These are phyloP conservation scores for Taphrorychus bicolor DNA, from an alignment of 2,888 invertebrate genomes.

Conservation along the genomic window DNA sequence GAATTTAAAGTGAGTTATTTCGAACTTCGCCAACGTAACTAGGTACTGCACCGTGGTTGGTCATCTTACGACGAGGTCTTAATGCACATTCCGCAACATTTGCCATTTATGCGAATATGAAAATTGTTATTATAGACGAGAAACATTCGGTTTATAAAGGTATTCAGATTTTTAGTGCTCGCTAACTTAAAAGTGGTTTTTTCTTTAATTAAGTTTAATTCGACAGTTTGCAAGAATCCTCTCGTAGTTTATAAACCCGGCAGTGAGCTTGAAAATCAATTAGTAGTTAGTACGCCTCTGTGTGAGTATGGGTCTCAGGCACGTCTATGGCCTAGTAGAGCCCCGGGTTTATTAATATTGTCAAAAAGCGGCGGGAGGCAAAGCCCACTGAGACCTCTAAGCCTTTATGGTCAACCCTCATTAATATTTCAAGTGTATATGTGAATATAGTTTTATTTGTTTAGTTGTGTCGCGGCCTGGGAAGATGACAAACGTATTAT, in stretches of 20 bases:
- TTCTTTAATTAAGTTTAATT: not conserved
- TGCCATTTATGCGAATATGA: not conserved
- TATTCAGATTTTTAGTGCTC: too few species aligned
- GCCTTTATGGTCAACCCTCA: slow-evolving; percentile 43
- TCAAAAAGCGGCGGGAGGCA: slow-evolving; percentile 42
- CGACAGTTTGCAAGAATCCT: not conserved
- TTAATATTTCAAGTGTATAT: slow-evolving; percentile 40
- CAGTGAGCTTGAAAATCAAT: not conserved
- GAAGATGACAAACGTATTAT: slow-evolving; percentile 41
- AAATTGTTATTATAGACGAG: too few species aligned
- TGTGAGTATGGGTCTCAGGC: too few species aligned
- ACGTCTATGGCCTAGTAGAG: slow-evolving; percentile 31
- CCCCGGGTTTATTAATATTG: slow-evolving; percentile 42
- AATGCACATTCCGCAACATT: not conserved
- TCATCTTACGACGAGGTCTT: not conserved
- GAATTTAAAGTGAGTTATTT: not conserved
- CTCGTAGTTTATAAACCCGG: not conserved
- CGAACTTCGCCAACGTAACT: not conserved
- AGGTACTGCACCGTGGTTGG: not conserved
- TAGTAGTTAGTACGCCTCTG: not conserved
- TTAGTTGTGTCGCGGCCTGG: slow-evolving; percentile 19
- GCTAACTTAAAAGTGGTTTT: not conserved
- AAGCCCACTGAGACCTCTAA: slow-evolving; percentile 41
- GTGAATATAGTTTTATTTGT: slow-evolving; percentile 34
- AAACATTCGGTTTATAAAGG: too few species aligned